phyloP scores from a whole-genome alignment of 2,888 invertebrate genomes.

The Galerucella calmariensis region DNA sequence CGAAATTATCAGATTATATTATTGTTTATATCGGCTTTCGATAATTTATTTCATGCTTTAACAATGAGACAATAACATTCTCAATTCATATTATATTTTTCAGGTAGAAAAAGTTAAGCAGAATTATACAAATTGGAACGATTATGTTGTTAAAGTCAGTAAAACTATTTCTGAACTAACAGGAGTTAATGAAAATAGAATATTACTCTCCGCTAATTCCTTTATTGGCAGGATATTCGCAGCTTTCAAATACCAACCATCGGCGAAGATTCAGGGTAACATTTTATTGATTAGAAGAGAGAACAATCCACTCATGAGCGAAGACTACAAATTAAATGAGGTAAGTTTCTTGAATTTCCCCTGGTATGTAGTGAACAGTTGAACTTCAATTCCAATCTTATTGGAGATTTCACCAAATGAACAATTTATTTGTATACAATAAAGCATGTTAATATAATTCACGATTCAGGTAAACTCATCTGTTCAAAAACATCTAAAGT shows the following conservation, averaged over 20 bases:
- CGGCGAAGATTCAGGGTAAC: conserved; percentile 33
- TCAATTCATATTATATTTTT: conserved; percentile 2
- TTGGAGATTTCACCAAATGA: too few relatives aligned
- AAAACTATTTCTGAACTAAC: conserved; percentile 37
- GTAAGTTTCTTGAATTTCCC: conserved; percentile 22
- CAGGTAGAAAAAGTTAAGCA: conserved; percentile 31
- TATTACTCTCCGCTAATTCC: conserved; percentile 31
- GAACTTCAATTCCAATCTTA: too few relatives aligned
- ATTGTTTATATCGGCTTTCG: neutral
- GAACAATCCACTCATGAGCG: conserved; percentile 30
- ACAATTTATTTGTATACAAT: too few relatives aligned
- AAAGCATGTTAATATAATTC: too few relatives aligned
- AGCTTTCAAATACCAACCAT: conserved; percentile 41
- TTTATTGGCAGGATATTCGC: conserved; percentile 38
- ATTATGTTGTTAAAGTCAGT: conserved; percentile 30
- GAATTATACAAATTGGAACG: conserved; percentile 19
- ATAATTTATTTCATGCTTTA: too few relatives aligned
- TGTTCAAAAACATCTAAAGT: too few relatives aligned
- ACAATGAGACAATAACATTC: neutral
- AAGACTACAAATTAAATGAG: conserved; percentile 45
- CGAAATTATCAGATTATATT: too few relatives aligned
- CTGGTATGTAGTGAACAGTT: too few relatives aligned
- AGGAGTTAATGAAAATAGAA: conserved; percentile 21
- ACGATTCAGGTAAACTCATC: too few relatives aligned
- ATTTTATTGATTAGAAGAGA: conserved; percentile 40